These are phyloP conservation scores for Borostomias antarcticus DNA, from an alignment of 2,797 vertebrate species.

Conservation along the genomic window DNA sequence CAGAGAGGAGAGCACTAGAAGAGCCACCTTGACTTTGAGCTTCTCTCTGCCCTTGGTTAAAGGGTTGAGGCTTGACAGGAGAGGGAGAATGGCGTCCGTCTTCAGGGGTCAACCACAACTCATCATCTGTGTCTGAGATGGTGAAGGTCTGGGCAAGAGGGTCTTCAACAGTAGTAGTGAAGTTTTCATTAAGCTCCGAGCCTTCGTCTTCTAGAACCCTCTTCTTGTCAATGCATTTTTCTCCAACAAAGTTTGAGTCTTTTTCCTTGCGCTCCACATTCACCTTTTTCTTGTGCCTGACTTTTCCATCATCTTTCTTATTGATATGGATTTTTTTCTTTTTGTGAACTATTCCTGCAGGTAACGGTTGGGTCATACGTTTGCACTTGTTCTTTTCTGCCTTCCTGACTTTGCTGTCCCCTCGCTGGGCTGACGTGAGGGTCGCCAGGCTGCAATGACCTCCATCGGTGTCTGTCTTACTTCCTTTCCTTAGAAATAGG, in stretches of 20 bases:
- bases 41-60: slow-evolving; percentile 1
- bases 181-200: neutral
- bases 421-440: neutral
- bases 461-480: neutral
- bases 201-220: neutral
- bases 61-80: neutral
- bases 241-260: neutral
- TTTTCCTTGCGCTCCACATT: neutral
- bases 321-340: neutral
- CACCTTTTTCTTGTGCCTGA: neutral
- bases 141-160: neutral
- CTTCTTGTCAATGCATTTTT: neutral
- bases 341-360: neutral
- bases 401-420: too few species aligned
- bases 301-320: too few species aligned
- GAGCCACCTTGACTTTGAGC: neutral
- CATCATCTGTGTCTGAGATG: slow-evolving; percentile 9
- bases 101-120: neutral
- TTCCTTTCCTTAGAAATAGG: neutral
- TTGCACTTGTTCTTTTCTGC: neutral
- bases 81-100: neutral
- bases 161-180: neutral
- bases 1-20: neutral
- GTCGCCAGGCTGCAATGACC: neutral
- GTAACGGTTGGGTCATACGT: neutral